Base-by-base conservation (phyloP, 2,888 invertebrate genomes). In the Trachelus tabidus region DNA sequence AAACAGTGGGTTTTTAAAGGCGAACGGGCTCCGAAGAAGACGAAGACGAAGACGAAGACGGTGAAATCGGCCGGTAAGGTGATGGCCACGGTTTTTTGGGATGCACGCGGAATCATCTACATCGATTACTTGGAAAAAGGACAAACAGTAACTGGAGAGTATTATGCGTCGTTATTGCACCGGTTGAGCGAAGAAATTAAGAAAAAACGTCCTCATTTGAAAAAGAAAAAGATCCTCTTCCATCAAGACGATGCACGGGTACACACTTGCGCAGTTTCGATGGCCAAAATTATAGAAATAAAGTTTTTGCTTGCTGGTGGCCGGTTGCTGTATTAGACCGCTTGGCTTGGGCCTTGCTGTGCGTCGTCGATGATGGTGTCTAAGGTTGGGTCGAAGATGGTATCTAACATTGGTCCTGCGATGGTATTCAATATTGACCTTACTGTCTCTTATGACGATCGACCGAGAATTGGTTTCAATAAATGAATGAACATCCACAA, bases 31-130 rank as follows among this genome's bases (percentile, higher is more conserved):
- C 80, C 74, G 84, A 87, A 82, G 75, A 69, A 77, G 37, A 31
- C 76, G 68, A 81, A 82, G 75, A 79, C 75, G 75, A 69, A 77
- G 37, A 31, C 76, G 68, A 81, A 82, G 75, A 79, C 75, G 33
- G 73, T 76, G 30, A 73, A n/a, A 34, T 79, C 77, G 75, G 77
- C 77, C 69, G 80, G 77, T 12, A 82, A 82, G 69, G 75, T 76
- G 33, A 77, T 89, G 86, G 85, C 85, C 12, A 82, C 85, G 11
- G 82, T 87, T 79, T 87, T 89, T 82, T 88, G 86, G 85, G 86
- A 89, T 87, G 76, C 83, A 33, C 81, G 81, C 69, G 85, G 85
- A 34, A 79, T 89, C 12, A 82, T 89, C 11, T 82, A 80, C 76
- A 85, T 85, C 73, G 87, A 89, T 77, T 87, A 85, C 79, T 83